phyloP scores from a whole-genome alignment of 2,797 vertebrate genomes.

The Enteromius trimaculatus region DNA sequence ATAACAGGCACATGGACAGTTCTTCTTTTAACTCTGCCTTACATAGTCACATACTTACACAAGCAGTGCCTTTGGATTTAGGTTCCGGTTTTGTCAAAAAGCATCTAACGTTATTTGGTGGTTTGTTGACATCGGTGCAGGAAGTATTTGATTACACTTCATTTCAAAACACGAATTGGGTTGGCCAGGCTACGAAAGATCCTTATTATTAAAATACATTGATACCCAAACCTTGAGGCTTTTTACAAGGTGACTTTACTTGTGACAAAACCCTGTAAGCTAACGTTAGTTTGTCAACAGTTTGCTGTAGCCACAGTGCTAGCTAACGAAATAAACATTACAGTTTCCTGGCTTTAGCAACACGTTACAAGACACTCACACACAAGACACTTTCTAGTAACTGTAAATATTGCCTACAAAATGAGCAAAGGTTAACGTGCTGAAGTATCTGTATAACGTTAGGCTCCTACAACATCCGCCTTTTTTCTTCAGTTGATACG shows the following conservation, averaged over 20 bases:
- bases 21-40: not conserved
- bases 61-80: not conserved
- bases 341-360: not conserved
- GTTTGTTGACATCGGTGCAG: not conserved
- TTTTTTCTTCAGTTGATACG: not conserved
- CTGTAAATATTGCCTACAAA: not conserved
- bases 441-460: not conserved
- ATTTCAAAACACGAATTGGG: not conserved
- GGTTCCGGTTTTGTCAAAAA: not conserved
- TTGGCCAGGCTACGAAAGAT: not conserved
- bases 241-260: not conserved
- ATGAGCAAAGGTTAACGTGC: not conserved
- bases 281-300: not conserved
- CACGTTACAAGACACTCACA: not conserved
- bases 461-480: not conserved
- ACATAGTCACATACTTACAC: not conserved
- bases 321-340: conserved; percentile 1
- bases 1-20: not conserved
- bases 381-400: not conserved
- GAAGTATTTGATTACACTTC: not conserved
- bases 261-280: not conserved
- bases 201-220: not conserved
- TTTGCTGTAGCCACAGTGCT: not conserved
- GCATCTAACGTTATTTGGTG: not conserved
- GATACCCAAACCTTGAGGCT: not conserved